Evolutionary conservation across 2,797 vertebrate species (phyloP).

Genomic region (Tragelaphus eurycerus): DNA sequence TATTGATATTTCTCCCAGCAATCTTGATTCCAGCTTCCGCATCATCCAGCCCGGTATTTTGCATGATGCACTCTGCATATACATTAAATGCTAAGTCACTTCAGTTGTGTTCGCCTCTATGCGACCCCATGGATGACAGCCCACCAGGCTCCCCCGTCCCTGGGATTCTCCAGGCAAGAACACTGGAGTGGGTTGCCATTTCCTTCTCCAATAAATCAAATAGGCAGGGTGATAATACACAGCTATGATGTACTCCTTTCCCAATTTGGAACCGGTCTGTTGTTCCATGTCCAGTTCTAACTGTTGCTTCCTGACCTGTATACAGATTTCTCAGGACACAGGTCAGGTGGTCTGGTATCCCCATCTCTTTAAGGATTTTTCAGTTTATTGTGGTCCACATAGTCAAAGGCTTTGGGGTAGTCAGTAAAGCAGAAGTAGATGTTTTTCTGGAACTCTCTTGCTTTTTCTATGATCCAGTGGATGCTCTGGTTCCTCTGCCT

Average conservation of each 20-base stretch:
- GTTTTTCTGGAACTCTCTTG: background rate
- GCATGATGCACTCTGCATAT: background rate
- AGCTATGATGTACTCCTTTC: background rate
- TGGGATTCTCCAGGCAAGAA: too few species aligned
- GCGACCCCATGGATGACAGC: too few species aligned
- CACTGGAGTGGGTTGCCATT: too few species aligned
- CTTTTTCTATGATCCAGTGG: background rate
- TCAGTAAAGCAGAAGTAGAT: background rate
- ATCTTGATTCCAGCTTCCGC: background rate
- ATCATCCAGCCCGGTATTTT: accelerated
- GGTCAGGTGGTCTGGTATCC: background rate
- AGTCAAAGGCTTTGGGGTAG: background rate
- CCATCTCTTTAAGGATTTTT: background rate
- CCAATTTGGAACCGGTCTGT: background rate
- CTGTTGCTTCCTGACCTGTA: background rate
- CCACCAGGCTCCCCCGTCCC: too few species aligned
- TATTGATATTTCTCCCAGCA: background rate
- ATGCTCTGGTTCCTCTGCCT: background rate
- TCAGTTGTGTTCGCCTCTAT: too few species aligned
- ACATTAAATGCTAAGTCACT: background rate
- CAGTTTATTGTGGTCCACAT: background rate
- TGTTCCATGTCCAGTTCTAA: background rate
- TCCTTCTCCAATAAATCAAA: background rate
- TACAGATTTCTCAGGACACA: background rate
- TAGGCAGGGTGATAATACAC: background rate